Percentiles rank a stretch among this genome's conserved stretches.
These are phyloP conservation scores for Indicator maculatus DNA, from an alignment of 2,113 vertebrate genomes.

Conservation along the genomic window DNA sequence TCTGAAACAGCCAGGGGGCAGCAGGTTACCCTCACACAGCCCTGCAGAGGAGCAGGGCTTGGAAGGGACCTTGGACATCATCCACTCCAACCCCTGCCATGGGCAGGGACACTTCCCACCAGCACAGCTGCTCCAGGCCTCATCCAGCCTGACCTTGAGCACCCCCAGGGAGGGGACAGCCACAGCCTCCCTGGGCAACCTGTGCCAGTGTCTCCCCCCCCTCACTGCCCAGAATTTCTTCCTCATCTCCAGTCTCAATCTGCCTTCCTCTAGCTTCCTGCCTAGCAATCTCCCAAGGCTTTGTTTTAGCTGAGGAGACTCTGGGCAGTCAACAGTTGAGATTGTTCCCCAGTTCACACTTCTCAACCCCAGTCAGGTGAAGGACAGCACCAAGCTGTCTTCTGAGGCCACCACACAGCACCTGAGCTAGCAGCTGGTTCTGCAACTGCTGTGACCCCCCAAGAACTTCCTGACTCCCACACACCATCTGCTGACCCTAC, in stretches of 20 bases:
- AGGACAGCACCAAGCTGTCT: background rate
- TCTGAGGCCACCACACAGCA: background rate
- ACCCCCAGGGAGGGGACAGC: too few relatives aligned
- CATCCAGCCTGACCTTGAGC: too few relatives aligned
- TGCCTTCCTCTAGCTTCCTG: background rate
- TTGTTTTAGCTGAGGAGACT: background rate
- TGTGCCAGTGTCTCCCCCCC: too few relatives aligned
- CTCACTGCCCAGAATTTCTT: too few relatives aligned
- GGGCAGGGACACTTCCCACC: too few relatives aligned
- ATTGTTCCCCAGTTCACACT: background rate
- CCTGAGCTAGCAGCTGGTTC: background rate
- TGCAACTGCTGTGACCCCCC: background rate
- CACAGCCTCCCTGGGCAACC: too few relatives aligned
- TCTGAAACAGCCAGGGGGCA: conserved; percentile 75
- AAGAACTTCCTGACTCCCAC: background rate
- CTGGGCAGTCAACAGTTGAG: background rate
- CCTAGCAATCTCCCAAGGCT: background rate
- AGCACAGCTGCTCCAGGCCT: too few relatives aligned
- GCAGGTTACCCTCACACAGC: background rate
- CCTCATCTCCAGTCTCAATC: too few relatives aligned
- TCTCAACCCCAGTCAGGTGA: background rate
- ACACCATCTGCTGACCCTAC: background rate
- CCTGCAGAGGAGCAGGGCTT: too few relatives aligned
- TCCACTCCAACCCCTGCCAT: too few relatives aligned
- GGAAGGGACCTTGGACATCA: too few relatives aligned